Percentiles rank a stretch among this genome's conserved stretches.
phyloP scores from a whole-genome alignment of 2,888 invertebrate species.

The Trachelus troglodyta region DNA sequence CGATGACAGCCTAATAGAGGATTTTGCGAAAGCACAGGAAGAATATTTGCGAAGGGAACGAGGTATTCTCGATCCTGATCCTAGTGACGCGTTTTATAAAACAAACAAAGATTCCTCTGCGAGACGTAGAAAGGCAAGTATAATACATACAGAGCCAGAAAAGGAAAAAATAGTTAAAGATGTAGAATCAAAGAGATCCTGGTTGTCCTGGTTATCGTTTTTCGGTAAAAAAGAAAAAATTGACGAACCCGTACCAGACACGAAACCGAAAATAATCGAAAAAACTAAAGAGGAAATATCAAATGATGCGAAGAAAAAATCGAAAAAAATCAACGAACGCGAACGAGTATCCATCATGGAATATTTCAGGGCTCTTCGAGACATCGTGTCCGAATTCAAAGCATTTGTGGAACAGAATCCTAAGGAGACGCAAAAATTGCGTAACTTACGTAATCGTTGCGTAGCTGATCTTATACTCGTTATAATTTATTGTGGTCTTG shows the following conservation, averaged over 20 bases:
- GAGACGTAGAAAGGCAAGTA: constrained; percentile 45
- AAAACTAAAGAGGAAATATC: constrained; percentile 41
- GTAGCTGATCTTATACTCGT: constrained; percentile 76
- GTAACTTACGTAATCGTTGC: constrained; percentile 74
- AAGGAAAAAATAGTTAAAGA: constrained; percentile 50
- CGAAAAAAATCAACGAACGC: constrained; percentile 33
- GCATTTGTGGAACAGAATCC: constrained; percentile 69
- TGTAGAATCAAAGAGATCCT: constrained; percentile 26
- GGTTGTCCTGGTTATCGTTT: constrained; percentile 49
- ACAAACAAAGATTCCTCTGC: constrained; percentile 15
- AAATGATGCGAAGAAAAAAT: constrained; percentile 46
- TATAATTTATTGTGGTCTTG: constrained; percentile 80
- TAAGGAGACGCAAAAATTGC: constrained; percentile 70
- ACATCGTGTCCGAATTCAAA: constrained; percentile 67
- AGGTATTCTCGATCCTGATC: constrained; percentile 45
- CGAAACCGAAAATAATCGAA: constrained; percentile 2
- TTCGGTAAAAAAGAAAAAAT: constrained; percentile 46
- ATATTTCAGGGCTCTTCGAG: constrained; percentile 43
- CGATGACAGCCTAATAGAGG: constrained; percentile 47
- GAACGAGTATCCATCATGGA: constrained; percentile 44
- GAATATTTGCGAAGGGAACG: constrained; percentile 37
- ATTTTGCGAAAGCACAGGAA: constrained; percentile 50
- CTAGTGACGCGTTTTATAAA: constrained; percentile 24
- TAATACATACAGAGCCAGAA: constrained; percentile 49
- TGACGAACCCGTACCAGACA: constrained; percentile 16